phyloP scores from a whole-genome alignment of 2,113 vertebrate genomes.

The Vulpes ferrilata region DNA sequence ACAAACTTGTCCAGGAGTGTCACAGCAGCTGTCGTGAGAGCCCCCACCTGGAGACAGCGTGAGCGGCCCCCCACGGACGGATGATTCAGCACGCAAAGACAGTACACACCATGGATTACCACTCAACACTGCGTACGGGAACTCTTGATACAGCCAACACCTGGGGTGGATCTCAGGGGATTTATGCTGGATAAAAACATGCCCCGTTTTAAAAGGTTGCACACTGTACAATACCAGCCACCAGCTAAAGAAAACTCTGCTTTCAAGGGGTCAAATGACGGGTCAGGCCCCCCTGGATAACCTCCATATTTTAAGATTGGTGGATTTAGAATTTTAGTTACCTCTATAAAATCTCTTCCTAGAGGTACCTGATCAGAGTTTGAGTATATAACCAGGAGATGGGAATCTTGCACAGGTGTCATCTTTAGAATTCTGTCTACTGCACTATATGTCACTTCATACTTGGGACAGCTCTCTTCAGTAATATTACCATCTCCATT shows the following conservation, averaged over 20 bases:
- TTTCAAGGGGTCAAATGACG: background rate
- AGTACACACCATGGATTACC: accelerated
- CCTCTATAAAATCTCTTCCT: background rate
- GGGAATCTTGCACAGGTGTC: too few species aligned
- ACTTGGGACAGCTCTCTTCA: background rate
- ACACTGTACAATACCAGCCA: too few species aligned
- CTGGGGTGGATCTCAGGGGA: background rate
- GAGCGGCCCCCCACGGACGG: too few species aligned
- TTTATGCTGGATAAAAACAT: background rate
- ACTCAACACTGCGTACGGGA: too few species aligned
- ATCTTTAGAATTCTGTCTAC: background rate
- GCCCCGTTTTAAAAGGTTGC: background rate
- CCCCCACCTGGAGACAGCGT: background rate
- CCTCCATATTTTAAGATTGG: background rate
- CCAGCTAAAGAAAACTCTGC: background rate
- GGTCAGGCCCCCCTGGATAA: background rate
- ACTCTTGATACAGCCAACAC: background rate
- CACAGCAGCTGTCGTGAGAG: background rate
- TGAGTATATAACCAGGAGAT: background rate
- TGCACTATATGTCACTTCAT: background rate
- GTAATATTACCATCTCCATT: background rate
- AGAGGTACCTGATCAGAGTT: background rate
- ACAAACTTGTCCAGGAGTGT: background rate
- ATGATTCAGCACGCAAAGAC: background rate
- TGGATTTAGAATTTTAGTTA: background rate